Base-by-base conservation (phyloP, 2,797 vertebrate species). In the Parambassis ranga region DNA sequence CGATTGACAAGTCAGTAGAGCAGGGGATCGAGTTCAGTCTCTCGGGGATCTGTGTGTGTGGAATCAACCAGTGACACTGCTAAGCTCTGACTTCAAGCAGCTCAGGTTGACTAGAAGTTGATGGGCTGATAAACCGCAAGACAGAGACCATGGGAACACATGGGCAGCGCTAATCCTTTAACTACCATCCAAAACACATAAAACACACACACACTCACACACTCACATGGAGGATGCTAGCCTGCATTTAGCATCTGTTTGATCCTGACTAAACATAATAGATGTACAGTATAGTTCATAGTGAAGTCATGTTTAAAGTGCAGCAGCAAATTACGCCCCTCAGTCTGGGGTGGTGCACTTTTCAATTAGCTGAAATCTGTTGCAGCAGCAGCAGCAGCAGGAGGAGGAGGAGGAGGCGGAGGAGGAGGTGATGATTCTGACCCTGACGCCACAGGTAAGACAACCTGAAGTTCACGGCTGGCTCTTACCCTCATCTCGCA, bases 21-120 rank as follows among this genome's bases (percentile, higher is more conserved):
- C 78, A 82, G 77, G 75, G 90, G 92, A 95, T 95, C 93, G 83
- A 84, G 83, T 94, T 95, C 92, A 70, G 84, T 88, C 90, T 92
- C 91, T 89, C 87, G 90, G 90, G 91, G 91, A 91, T 91, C 86
- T 89, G 83, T 79, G 91, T 87, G 85, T 85, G 85, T 87, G 87
- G 87, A 89, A 90, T 92, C 91, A 91, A 93, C 90, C 85, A 82
- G 88, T 86, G 73, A 91, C 90, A 89, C 89, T 77, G 86, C 90
- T 91, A 92, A 91, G 87, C 86, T 79, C 86, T 90, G 89, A 92
- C 91, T 92, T 91, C 90, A 92, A 93, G 88, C 77, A 63, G 86
- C 88, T 92, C 87, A 79, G 72, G 82, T 90, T 90, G 75, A 87
- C 70, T 57, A 50, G 62, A 82, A 83, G 79, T 80, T 15, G 86